These are phyloP conservation scores for Sinocyclocheilus anshuiensis DNA, from an alignment of 2,113 vertebrate species.

Conservation along the genomic window DNA sequence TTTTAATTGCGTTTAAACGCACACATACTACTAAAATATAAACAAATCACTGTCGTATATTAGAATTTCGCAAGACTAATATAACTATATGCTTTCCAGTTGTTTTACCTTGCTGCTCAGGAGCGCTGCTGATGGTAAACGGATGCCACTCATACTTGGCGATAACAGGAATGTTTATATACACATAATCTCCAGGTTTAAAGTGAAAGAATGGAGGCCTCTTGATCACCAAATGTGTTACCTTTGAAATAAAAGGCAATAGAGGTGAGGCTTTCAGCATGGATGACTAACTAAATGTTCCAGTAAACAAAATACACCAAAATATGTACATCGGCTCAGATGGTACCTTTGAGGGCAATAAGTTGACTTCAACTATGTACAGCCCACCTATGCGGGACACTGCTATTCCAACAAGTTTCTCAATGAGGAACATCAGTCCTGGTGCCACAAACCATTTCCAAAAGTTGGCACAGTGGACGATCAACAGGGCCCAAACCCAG, in stretches of 20 bases:
- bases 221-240: conserved; percentile 88
- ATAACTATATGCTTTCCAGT: neutral
- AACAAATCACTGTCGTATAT: neutral
- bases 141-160: conserved; percentile 91
- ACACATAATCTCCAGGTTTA: conserved; percentile 89
- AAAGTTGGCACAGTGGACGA: conserved; percentile 86
- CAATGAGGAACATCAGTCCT: conserved; percentile 79
- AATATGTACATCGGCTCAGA: neutral
- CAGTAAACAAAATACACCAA: conserved; percentile 3
- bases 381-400: conserved; percentile 75
- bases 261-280: neutral
- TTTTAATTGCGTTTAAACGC: neutral
- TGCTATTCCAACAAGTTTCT: conserved; percentile 79
- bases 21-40: neutral
- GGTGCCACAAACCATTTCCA: conserved; percentile 92
- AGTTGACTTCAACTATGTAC: conserved; percentile 82
- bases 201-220: conserved; percentile 79
- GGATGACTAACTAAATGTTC: conserved; percentile 9
- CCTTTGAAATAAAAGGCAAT: conserved; percentile 67
- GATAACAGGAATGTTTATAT: conserved; percentile 85
- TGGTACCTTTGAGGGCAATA: conserved; percentile 87
- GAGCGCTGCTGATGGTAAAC: conserved; percentile 93
- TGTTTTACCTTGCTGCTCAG: conserved; percentile 82
- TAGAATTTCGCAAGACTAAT: neutral
- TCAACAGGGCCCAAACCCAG: conserved; percentile 81